phyloP scores from a whole-genome alignment of 2,888 invertebrate genomes.

The Stictocephala bisonia region DNA sequence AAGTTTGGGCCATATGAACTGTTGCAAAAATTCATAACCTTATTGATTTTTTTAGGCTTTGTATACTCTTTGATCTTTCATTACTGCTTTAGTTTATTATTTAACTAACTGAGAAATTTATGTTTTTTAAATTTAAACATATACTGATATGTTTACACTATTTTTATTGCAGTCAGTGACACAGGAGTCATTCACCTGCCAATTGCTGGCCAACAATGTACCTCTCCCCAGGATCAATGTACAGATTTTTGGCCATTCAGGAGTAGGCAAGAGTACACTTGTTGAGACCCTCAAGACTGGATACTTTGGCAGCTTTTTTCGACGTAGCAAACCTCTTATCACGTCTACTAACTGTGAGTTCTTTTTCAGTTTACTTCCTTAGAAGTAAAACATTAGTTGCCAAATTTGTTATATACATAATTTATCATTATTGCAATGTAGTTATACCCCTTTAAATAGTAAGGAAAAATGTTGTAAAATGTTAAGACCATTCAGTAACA shows the following conservation, averaged over 20 bases:
- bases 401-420: not conserved
- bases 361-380: not conserved
- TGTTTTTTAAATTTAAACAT: no score
- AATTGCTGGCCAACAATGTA: constrained; percentile 71
- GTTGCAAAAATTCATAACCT: no score
- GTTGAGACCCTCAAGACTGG: constrained; percentile 76
- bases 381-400: not conserved
- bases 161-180: constrained; percentile 31
- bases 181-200: constrained; percentile 70
- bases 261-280: constrained; percentile 78
- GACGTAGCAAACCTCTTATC: constrained; percentile 66
- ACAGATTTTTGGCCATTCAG: constrained; percentile 77
- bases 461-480: no score
- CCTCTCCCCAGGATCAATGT: constrained; percentile 73
- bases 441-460: no score
- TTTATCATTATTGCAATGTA: not conserved
- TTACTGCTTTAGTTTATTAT: no score
- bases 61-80: no score
- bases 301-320: constrained; percentile 74
- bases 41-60: no score
- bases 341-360: constrained; percentile 62
- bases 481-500: no score
- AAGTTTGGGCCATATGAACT: no score
- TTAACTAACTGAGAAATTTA: no score
- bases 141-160: no score